Conservation (phyloP, 2,113 vertebrate species). For the Solea solea region DNA sequence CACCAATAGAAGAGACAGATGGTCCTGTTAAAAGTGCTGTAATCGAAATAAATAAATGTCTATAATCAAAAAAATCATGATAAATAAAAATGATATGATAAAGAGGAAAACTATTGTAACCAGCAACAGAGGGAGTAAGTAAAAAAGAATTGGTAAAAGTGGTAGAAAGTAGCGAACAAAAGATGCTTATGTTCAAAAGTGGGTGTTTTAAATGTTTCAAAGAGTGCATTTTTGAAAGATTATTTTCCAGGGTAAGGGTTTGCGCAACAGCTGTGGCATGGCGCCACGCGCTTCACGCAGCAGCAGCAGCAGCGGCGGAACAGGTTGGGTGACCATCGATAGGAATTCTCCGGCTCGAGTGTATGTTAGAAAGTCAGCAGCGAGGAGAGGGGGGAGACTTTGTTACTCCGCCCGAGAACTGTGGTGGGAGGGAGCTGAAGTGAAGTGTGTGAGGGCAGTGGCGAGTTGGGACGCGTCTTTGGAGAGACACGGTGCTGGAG, state of each 20-base stretch:
- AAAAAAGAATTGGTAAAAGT: no score
- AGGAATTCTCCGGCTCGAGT: not conserved
- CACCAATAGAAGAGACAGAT: no score
- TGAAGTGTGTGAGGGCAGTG: conserved; percentile 24
- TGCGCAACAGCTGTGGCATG: conserved; percentile 16
- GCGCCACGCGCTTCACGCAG: conserved; percentile 2
- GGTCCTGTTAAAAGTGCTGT: no score
- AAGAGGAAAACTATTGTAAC: no score
- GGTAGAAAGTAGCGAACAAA: no score
- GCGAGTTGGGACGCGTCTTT: conserved; percentile 63
- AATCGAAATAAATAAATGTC: no score
- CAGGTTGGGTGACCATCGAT: conserved; percentile 22
- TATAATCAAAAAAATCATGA: no score
- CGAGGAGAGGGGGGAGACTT: conserved; percentile 20
- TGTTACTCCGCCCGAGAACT: conserved; percentile 60
- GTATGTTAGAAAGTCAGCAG: not conserved
- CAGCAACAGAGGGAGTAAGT: no score
- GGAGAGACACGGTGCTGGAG: conserved; percentile 27
- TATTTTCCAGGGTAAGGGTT: not conserved
- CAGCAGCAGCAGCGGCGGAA: conserved; percentile 24
- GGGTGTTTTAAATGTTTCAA: no score
- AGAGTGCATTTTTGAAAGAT: no score
- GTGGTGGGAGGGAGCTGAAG: conserved; percentile 63
- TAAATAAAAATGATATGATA: no score
- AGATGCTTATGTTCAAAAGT: no score